phyloP scores from a whole-genome alignment of 2,113 vertebrate species.

The Phoxinus phoxinus region DNA sequence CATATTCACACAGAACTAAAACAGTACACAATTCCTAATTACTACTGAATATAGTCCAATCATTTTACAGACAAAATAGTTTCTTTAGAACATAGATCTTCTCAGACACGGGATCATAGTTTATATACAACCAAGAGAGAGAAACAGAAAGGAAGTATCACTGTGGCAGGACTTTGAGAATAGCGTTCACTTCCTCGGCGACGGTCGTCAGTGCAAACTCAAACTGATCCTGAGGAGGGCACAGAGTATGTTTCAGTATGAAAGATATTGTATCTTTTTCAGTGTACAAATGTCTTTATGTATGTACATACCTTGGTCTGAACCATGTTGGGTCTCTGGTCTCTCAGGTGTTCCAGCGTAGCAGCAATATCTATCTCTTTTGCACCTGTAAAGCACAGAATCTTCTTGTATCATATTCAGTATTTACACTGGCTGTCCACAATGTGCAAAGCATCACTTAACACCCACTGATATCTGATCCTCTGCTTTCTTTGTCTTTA shows the following conservation, averaged over 20 bases:
- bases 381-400: constrained; percentile 81
- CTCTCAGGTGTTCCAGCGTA: constrained; percentile 95
- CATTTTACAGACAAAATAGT: constrained; percentile 44
- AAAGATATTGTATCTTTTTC: constrained; percentile 13
- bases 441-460: background rate
- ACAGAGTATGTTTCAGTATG: constrained; percentile 5
- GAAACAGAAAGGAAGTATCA: constrained; percentile 29
- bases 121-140: constrained; percentile 26
- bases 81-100: constrained; percentile 37
- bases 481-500: constrained; percentile 65
- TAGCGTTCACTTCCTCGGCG: constrained; percentile 61
- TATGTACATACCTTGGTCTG: constrained; percentile 88
- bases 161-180: constrained; percentile 60
- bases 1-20: constrained; percentile 40
- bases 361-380: constrained; percentile 99
- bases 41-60: constrained; percentile 38
- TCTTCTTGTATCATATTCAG: background rate
- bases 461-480: background rate
- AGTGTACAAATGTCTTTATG: background rate
- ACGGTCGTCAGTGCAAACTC: constrained; percentile 61
- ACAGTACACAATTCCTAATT: constrained; percentile 23
- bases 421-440: background rate
- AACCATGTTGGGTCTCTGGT: constrained; percentile 97
- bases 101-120: background rate
- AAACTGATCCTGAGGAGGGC: constrained; percentile 58